Base-by-base conservation (phyloP, 1,140 invertebrate species). In the Scaptodrosophila lebanonensis region DNA sequence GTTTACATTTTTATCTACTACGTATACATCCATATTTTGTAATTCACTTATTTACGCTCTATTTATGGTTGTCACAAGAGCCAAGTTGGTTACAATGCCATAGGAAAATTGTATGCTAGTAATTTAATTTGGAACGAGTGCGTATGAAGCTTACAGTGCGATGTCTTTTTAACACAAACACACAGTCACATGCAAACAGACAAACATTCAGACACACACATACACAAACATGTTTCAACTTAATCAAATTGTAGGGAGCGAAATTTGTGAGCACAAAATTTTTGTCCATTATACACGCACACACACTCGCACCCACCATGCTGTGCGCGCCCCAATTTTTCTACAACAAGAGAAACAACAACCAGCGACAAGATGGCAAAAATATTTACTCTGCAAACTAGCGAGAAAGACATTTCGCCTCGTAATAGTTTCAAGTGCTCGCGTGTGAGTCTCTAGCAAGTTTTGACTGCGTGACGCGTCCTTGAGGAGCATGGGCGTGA, bases 231-330 rank as follows among this genome's bases (percentile, higher is more conserved):
- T 8, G 3, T 25, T 25, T n/a, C n/a, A 58, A 66, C 48, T 66
- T 66, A 66, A 63, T 66, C 51, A 77, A 77, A 79, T 65, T 58
- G 60, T 71, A 52, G 52, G 73, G 56, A 76, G 56, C 56, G 52
- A 76, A 33, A 44, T 50, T 63, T 35, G 32, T 18, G 33, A 44
- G 60, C 53, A 57, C 40, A 61, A 57, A 60, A 77, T 56, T 43
- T n/a, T 75, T 77, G 73, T 68, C 65, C 51, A 58, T 60, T 67
- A 51, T 59, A 32, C 59, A 49, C 49, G 47, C 35, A 22, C 52
- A 59, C 45, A 43, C 9, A 43, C 35, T 38, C 16, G 16, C 9
- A 35, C 8, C n/a, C 15, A 18, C 20, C 2, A 6, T 36, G 8
- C 12, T n/a, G 18, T 2, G 9, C 42, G 2, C 9, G 35, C 17